These are phyloP conservation scores for Aspidiotus rigidus DNA, from an alignment of 2,888 invertebrate genomes.

Conservation along the genomic window DNA sequence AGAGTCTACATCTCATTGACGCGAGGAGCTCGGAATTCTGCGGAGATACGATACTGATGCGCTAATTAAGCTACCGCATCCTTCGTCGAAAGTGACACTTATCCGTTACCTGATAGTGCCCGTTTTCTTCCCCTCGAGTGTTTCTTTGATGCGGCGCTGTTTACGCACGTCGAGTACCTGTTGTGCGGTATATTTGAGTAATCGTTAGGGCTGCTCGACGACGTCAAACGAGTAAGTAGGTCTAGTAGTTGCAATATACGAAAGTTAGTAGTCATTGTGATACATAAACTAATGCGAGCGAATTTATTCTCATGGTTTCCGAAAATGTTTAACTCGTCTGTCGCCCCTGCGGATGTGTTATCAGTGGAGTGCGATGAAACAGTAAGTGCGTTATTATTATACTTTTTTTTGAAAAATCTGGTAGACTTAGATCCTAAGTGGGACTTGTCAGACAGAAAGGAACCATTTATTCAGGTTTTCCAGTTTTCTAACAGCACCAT, in stretches of 20 bases:
- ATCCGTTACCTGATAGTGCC: too few relatives aligned
- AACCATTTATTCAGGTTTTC: background rate
- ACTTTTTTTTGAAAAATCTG: background rate
- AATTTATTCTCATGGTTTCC: background rate
- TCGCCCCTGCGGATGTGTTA: conserved; percentile 1
- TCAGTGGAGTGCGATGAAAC: background rate
- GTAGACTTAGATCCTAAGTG: background rate
- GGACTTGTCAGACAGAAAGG: background rate
- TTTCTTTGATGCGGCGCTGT: too few relatives aligned
- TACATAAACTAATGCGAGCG: background rate
- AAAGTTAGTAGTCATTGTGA: background rate
- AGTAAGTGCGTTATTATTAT: background rate
- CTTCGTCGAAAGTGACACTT: too few relatives aligned
- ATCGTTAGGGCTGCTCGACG: background rate
- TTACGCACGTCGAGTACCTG: too few relatives aligned
- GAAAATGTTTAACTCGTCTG: background rate
- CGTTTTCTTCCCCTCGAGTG: too few relatives aligned
- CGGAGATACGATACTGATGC: too few relatives aligned
- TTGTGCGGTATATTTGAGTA: too few relatives aligned
- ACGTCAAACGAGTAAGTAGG: background rate
- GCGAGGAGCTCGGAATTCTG: too few relatives aligned
- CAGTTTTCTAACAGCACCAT: too few relatives aligned
- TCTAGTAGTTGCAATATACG: background rate
- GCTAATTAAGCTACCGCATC: too few relatives aligned
- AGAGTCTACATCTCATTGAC: background rate